Conservation (phyloP, 2,888 invertebrate species). For the Odontomyia ornata region DNA sequence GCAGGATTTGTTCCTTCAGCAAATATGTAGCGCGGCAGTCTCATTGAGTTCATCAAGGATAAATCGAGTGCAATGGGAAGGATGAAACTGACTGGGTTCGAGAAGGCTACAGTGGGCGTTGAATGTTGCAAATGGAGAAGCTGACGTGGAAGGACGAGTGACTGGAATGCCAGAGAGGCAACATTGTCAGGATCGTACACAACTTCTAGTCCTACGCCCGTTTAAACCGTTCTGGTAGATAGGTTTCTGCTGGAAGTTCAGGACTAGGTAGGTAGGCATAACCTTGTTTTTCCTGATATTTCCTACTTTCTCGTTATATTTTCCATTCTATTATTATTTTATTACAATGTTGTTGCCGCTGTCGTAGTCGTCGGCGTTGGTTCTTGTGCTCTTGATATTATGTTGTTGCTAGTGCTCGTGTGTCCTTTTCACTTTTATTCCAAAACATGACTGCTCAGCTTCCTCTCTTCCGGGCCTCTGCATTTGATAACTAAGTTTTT, state of each 20-base stretch:
- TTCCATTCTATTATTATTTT: constrained; percentile 37
- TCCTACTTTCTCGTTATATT: constrained; percentile 17
- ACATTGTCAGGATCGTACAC: constrained; percentile 1
- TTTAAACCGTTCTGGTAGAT: neutral
- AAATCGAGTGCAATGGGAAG: constrained; percentile 32
- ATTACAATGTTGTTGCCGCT: constrained; percentile 10
- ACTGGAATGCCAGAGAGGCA: neutral
- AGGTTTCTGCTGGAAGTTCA: neutral
- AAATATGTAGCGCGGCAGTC: neutral
- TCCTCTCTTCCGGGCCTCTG: neutral
- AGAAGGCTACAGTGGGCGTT: too few relatives aligned
- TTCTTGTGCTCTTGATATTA: neutral
- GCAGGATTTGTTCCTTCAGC: neutral
- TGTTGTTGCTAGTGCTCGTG: neutral
- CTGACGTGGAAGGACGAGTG: neutral
- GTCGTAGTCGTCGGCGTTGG: neutral
- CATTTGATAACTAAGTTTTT: too few relatives aligned
- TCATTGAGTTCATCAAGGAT: constrained; percentile 27
- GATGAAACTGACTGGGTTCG: neutral
- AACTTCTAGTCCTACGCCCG: constrained; percentile 13
- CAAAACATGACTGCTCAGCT: neutral
- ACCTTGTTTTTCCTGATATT: neutral
- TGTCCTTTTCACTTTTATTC: constrained; percentile 11
- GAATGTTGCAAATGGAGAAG: too few relatives aligned
- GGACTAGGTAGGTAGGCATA: constrained; percentile 1